Conservation (phyloP, 2,113 vertebrate genomes). For the Eulacestoma nigropectus region DNA sequence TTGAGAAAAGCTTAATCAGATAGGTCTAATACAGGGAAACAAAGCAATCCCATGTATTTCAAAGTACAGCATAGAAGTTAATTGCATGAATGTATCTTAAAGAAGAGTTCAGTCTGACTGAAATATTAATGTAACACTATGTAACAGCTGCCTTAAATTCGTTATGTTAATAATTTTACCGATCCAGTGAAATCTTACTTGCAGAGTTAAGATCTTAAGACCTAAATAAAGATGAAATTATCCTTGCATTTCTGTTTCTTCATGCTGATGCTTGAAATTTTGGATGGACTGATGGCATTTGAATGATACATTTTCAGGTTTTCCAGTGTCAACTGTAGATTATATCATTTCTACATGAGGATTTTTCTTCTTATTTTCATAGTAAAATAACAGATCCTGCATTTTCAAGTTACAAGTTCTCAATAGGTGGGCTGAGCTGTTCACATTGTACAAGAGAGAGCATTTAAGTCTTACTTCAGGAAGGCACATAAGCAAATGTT, state of each 20-base stretch:
- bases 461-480: not conserved
- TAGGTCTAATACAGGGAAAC: not conserved
- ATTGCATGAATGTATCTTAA: not conserved
- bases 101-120: not conserved
- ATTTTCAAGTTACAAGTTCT: not conserved
- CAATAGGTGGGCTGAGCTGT: not conserved
- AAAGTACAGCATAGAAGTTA: not conserved
- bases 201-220: slow-evolving; percentile 1
- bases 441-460: not conserved
- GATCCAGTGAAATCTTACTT: slow-evolving; percentile 1
- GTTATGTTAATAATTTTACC: slow-evolving; percentile 28
- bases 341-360: not conserved
- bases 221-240: slow-evolving; percentile 59
- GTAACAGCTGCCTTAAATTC: slow-evolving; percentile 45
- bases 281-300: not conserved
- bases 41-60: not conserved
- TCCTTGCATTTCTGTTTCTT: not conserved
- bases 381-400: not conserved
- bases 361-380: not conserved
- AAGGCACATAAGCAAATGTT: not conserved
- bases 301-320: not conserved
- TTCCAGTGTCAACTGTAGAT: not conserved
- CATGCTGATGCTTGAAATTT: not conserved
- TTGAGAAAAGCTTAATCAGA: slow-evolving; percentile 23
- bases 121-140: slow-evolving; percentile 20